Evolutionary conservation across 2,797 vertebrate genomes (phyloP), one percentile per base, ranked within the genome.

Genomic region (Ceryle rudis): DNA sequence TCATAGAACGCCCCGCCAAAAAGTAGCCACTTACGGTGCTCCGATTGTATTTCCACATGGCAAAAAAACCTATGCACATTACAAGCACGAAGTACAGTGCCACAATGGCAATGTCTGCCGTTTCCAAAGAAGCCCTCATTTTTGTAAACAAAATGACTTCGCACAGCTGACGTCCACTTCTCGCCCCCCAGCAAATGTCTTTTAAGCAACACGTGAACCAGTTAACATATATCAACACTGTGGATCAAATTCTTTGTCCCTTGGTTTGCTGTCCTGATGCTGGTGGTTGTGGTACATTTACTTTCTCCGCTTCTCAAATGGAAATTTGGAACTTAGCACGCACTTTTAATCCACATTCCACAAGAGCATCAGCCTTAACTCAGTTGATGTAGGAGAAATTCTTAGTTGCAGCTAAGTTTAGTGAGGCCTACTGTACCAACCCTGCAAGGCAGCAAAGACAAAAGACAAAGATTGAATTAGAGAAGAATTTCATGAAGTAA

Each of bases 361-460:
- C 98, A 99, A 98, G 98, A 97, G 97, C 98, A 98, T 98, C 98
- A 98, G 98, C 98, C 97, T 98, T 98, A 98, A 99, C 98, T 98
- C 98, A 98, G 98, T 98, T 98, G 97, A 98, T 98, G 98, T 98
- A 98, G 98, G 97, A 98, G 97, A 98, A 98, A 98, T 98, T 98
- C 98, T 98, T 98, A 98, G 98, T 97, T 98, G 98, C 97, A 98
- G 98, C 98, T 97, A 98, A 98, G 98, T 99, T 98, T 98, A 98
- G 98, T 98, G 98, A 98, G 98, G 98, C 97, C 98, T 99, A 99
- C 98, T 98, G 98, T 98, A 98, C 98, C 97, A 99, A 98, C 99
- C 99, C 99, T 99, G 99, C 98, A 99, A 99, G 98, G 99, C 98
- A 99, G 98, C 98, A 99, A 99, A 99, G 98, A 99, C 98, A 99